Conservation (phyloP, 2,888 invertebrate genomes). For the Agrilus biguttatus region DNA sequence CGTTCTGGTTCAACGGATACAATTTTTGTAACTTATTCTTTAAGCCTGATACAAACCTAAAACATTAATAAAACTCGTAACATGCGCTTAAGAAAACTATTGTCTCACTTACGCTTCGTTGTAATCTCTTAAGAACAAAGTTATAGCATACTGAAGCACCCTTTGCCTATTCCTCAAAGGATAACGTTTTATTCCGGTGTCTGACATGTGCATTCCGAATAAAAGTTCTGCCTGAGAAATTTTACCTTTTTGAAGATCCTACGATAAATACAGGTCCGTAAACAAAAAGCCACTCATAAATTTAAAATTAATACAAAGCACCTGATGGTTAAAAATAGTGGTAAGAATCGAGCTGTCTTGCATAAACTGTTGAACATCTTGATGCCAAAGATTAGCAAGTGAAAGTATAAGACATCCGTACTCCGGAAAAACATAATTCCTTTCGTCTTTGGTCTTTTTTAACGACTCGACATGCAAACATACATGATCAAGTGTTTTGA, state of each 20-base stretch:
- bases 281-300: background rate
- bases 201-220: constrained; percentile 81
- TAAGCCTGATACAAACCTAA: constrained; percentile 61
- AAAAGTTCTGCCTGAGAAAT: constrained; percentile 77
- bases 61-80: constrained; percentile 1
- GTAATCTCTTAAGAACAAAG: constrained; percentile 68
- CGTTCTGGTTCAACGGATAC: constrained; percentile 56
- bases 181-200: constrained; percentile 81
- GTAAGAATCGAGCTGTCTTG: constrained; percentile 66
- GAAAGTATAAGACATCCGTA: constrained; percentile 84
- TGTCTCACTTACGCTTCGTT: constrained; percentile 50
- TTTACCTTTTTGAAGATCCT: constrained; percentile 74
- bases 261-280: constrained; percentile 7
- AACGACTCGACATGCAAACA: constrained; percentile 78
- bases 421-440: constrained; percentile 57
- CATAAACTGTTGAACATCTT: constrained; percentile 63
- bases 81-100: background rate
- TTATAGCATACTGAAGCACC: constrained; percentile 79
- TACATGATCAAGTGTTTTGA: constrained; percentile 59
- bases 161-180: constrained; percentile 72
- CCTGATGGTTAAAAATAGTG: constrained; percentile 75
- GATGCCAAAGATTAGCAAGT: constrained; percentile 89
- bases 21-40: constrained; percentile 49
- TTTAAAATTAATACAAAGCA: constrained; percentile 27
- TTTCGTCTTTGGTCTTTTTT: constrained; percentile 44